phyloP scores from a whole-genome alignment of 1,140 invertebrate genomes.

The Heliothis virescens region DNA sequence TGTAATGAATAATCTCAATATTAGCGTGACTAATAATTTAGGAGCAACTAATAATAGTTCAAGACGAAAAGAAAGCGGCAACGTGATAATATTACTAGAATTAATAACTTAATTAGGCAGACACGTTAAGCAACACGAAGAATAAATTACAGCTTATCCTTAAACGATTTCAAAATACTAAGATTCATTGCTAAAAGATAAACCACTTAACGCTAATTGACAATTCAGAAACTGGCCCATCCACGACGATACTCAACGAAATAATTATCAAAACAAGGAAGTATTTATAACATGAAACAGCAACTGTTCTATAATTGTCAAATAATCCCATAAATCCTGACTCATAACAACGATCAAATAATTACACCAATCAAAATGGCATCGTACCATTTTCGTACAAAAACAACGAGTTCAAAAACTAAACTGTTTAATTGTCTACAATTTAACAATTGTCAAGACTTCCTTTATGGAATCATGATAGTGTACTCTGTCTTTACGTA shows the following conservation, averaged over 20 bases:
- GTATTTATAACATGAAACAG: neutral
- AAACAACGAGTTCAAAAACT: conserved; percentile 21
- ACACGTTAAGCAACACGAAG: neutral
- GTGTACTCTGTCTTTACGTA: conserved; percentile 4
- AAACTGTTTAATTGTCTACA: conserved; percentile 38
- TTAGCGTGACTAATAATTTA: conserved; percentile 10
- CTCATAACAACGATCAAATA: conserved; percentile 27
- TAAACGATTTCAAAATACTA: neutral
- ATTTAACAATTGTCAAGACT: conserved; percentile 46
- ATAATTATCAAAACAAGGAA: conserved; percentile 25
- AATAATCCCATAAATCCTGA: conserved; percentile 31
- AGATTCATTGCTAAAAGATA: neutral
- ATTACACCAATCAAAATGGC: conserved; percentile 33
- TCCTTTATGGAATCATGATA: conserved; percentile 1
- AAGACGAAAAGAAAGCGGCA: conserved; percentile 13
- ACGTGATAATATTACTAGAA: neutral
- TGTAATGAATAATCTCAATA: conserved; percentile 31
- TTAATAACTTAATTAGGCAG: neutral
- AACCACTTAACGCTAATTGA: neutral
- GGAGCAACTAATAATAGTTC: neutral
- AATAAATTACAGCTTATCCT: neutral
- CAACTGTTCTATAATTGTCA: conserved; percentile 35
- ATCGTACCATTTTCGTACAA: neutral
- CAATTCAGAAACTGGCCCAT: neutral
- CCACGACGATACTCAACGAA: neutral